Evolutionary conservation across 2,888 invertebrate genomes (phyloP).

Genomic region (Piscicola geometra): DNA sequence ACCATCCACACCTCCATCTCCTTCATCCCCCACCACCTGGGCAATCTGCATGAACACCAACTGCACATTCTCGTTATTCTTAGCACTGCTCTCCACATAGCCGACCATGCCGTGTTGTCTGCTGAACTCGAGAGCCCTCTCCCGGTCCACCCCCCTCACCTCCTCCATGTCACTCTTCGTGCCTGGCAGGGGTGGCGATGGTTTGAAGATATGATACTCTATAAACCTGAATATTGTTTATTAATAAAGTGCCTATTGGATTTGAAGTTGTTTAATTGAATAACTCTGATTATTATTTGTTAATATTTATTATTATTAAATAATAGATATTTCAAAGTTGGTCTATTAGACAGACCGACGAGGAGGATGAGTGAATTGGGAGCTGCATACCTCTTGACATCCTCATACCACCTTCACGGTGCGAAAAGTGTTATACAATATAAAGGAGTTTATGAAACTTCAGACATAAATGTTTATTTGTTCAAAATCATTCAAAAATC

Average conservation of each 20-base stretch:
- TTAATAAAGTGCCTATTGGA: too few relatives aligned
- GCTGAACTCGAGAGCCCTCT: slow-evolving; percentile 41
- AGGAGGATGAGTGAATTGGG: slow-evolving; percentile 82
- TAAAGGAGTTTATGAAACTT: neutral
- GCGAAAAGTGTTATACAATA: neutral
- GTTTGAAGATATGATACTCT: too few relatives aligned
- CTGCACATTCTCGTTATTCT: slow-evolving; percentile 45
- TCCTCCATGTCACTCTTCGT: slow-evolving; percentile 45
- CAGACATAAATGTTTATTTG: neutral
- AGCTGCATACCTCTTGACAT: slow-evolving; percentile 86
- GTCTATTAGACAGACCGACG: slow-evolving; percentile 65
- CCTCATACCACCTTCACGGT: slow-evolving; percentile 83
- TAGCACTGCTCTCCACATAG: slow-evolving; percentile 45
- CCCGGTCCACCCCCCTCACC: slow-evolving; percentile 41
- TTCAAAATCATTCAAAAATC: neutral
- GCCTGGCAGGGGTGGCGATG: slow-evolving; percentile 2
- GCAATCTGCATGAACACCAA: slow-evolving; percentile 43
- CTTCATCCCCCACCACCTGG: slow-evolving; percentile 39
- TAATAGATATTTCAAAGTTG: neutral
- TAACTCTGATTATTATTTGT: too few relatives aligned
- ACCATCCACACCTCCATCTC: too few relatives aligned
- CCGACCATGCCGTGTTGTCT: slow-evolving; percentile 41
- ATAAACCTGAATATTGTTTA: too few relatives aligned
- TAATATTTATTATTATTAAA: too few relatives aligned
- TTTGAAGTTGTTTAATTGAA: too few relatives aligned